Percentiles rank a stretch among this genome's conserved stretches.
Evolutionary conservation across 2,113 vertebrate species (phyloP).

Genomic region (Phaethon lepturus): DNA sequence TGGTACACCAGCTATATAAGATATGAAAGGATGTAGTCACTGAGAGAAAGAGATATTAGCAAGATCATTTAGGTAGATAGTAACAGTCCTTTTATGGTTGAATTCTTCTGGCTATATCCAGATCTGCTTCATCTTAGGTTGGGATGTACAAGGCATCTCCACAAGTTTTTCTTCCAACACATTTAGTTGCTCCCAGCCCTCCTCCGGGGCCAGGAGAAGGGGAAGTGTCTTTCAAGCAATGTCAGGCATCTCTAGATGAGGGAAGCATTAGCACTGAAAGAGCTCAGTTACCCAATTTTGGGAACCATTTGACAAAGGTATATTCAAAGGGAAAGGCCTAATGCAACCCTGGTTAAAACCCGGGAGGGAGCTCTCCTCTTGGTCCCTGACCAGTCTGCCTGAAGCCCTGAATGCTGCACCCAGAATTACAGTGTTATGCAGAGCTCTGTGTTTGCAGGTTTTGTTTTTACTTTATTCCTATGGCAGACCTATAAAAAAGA

Average conservation of each 20-base stretch:
- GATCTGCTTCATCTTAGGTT: neutral
- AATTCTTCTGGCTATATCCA: neutral
- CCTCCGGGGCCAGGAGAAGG: accelerated
- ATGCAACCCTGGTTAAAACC: neutral
- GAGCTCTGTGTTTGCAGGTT: neutral
- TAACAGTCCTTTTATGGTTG: neutral
- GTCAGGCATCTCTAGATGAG: neutral
- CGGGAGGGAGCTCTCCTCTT: neutral
- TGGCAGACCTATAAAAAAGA: neutral
- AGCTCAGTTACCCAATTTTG: neutral
- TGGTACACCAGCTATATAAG: neutral
- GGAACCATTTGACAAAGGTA: neutral
- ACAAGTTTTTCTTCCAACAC: neutral
- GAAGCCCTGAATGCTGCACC: neutral
- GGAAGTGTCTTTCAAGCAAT: neutral
- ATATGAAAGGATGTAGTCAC: neutral
- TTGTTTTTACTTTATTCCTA: neutral
- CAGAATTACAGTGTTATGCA: neutral
- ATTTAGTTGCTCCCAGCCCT: neutral
- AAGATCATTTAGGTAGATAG: conserved; percentile 2
- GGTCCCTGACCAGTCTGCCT: neutral
- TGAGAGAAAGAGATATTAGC: neutral
- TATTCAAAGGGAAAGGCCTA: neutral
- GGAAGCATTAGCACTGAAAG: neutral
- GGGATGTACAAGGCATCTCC: neutral